Evolutionary conservation across 2,113 vertebrate genomes (phyloP).

Genomic region (Herpetotheres cachinnans): DNA sequence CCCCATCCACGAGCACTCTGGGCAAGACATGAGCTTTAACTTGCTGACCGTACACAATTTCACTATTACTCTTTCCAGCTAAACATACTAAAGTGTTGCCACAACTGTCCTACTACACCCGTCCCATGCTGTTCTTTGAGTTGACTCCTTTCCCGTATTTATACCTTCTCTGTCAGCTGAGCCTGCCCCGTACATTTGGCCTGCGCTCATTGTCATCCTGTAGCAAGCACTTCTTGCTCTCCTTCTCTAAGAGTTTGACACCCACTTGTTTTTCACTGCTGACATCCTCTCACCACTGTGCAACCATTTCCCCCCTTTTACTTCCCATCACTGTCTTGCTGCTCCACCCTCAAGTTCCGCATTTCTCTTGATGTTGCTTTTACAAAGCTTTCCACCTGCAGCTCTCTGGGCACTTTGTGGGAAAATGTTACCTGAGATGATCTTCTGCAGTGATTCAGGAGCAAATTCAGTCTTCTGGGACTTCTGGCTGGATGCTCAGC

Average conservation of each 20-base stretch:
- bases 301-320: slow-evolving; percentile 24
- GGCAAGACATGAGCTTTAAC: neutral
- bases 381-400: slow-evolving; percentile 11
- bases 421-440: neutral
- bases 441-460: neutral
- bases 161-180: neutral
- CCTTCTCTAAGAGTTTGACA: neutral
- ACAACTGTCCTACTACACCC: neutral
- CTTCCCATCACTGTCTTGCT: slow-evolving; percentile 29
- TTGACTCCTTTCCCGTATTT: neutral
- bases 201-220: neutral
- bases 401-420: neutral
- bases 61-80: neutral
- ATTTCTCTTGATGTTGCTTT: neutral
- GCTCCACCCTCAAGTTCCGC: slow-evolving; percentile 43
- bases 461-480: neutral
- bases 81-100: neutral
- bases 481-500: neutral
- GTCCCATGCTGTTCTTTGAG: neutral
- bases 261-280: slow-evolving; percentile 26
- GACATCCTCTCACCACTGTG: neutral
- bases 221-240: neutral
- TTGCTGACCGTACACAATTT: fast-evolving
- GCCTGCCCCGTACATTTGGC: neutral
- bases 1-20: neutral